Percentiles rank a stretch among this genome's conserved stretches.
Evolutionary conservation across 2,113 vertebrate genomes (phyloP).

Genomic region (Pluvianellus socialis): DNA sequence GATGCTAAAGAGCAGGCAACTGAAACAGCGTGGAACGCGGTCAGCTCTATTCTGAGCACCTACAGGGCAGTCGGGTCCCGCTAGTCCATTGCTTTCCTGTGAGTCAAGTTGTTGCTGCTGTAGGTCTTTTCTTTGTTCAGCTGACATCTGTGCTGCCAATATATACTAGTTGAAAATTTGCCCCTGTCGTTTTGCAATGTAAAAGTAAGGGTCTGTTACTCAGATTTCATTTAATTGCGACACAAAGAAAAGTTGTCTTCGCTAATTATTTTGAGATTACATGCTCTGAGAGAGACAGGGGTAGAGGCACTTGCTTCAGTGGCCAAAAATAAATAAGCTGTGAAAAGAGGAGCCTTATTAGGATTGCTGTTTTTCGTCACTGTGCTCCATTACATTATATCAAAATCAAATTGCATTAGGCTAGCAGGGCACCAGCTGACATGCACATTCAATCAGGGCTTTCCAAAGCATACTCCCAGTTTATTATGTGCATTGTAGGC

Average conservation of each 20-base stretch:
- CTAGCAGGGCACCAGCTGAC: not conserved
- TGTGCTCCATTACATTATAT: not conserved
- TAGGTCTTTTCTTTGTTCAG: not conserved
- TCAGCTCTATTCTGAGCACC: not conserved
- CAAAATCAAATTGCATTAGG: constrained; percentile 19
- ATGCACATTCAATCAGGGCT: not conserved
- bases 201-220: not conserved
- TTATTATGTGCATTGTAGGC: constrained; percentile 8
- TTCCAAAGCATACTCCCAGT: not conserved
- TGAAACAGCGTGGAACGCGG: not conserved
- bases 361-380: constrained; percentile 5
- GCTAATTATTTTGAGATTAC: not conserved
- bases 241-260: not conserved
- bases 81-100: not conserved
- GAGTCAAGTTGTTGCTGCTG: not conserved
- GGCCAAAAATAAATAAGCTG: not conserved
- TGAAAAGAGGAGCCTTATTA: not conserved
- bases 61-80: accelerated
- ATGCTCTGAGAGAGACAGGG: not conserved
- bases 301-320: not conserved
- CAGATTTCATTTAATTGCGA: constrained; percentile 5
- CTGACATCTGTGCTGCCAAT: not conserved
- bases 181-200: not conserved
- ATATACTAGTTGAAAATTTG: not conserved
- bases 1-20: not conserved